Base-by-base conservation (phyloP, 2,113 vertebrate genomes). In the Zingel zingel region DNA sequence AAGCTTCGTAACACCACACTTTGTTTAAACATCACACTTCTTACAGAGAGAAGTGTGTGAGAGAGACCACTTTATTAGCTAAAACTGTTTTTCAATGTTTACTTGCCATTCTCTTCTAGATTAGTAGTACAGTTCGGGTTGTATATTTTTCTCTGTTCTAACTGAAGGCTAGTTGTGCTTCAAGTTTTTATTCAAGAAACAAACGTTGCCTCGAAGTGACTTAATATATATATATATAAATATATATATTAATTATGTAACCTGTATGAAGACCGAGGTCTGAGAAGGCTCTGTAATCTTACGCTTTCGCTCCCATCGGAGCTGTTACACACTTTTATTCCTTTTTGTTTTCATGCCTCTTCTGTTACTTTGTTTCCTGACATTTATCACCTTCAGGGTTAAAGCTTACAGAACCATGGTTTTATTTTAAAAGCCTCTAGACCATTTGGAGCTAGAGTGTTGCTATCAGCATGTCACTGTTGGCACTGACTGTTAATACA, bases 221-320 rank as follows among this genome's bases (percentile, higher is more conserved):
- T 94, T 90, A 77, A 82, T 13, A 43, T 36, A 69, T 79, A 59
- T 88, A 80, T 79, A 85, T 82, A 75, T 90, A 91, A 86, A 84
- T 73, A 86, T 77, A 69, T 79, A 85, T 78, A 75, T 81, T 89
- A 83, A 90, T 94, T 89, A 91, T 82, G 63, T 83, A 89, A 91
- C 94, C 94, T 92, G 88, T 88, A 95, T 95, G 95, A 96, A 91
- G 95, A 94, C 95, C 78, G 25, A 62, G 87, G 91, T 95, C 94
- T 94, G 95, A 95, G 75, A 85, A 86, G 93, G 93, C 91, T 94
- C 82, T 91, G 94, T 94, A 91, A 94, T 94, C 86, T 69, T 87
- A 73, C 58, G 59, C 89, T 94, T 89, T 94, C 43, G 94, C 93
- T 96, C 94, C 94, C 89, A 91, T 95, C 83, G 90, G 94, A 95